Conservation (phyloP, 1,140 invertebrate species). For the Fopius arisanus region DNA sequence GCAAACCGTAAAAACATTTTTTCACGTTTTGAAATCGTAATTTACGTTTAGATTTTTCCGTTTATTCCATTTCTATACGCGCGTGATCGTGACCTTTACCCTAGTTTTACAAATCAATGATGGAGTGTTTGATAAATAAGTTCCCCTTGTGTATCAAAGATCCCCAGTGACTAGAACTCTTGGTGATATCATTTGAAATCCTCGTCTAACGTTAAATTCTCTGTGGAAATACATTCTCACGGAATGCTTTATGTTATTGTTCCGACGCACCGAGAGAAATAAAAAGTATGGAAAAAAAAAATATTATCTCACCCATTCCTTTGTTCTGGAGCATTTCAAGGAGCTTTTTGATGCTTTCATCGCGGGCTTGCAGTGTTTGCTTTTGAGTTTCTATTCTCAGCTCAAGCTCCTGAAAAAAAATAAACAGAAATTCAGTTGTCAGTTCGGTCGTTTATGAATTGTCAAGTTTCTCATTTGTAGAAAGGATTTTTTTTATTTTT, state of each 20-base stretch:
- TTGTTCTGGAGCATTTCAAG: constrained; percentile 98
- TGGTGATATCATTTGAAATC: neutral
- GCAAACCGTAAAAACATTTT: no score
- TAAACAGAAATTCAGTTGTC: constrained; percentile 12
- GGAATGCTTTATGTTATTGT: neutral
- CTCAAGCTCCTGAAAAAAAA: constrained; percentile 83
- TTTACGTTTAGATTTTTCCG: no score
- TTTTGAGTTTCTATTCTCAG: constrained; percentile 97
- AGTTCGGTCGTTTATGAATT: neutral
- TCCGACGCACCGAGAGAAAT: neutral
- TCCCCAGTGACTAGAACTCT: neutral
- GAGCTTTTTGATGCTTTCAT: constrained; percentile 98
- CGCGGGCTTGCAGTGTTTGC: constrained; percentile 92
- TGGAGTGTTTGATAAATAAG: neutral
- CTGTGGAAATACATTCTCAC: neutral
- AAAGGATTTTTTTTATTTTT: no score
- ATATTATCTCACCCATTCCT: constrained; percentile 84
- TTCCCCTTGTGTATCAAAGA: neutral
- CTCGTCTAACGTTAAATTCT: neutral
- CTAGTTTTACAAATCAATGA: neutral
- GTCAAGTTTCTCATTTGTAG: neutral
- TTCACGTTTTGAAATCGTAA: no score
- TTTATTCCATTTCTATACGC: neutral
- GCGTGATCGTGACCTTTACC: neutral
- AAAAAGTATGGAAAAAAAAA: neutral